Evolutionary conservation across 1,140 invertebrate species (phyloP), one percentile per base, ranked within the genome.

Genomic region (Diorhabda elongata): DNA sequence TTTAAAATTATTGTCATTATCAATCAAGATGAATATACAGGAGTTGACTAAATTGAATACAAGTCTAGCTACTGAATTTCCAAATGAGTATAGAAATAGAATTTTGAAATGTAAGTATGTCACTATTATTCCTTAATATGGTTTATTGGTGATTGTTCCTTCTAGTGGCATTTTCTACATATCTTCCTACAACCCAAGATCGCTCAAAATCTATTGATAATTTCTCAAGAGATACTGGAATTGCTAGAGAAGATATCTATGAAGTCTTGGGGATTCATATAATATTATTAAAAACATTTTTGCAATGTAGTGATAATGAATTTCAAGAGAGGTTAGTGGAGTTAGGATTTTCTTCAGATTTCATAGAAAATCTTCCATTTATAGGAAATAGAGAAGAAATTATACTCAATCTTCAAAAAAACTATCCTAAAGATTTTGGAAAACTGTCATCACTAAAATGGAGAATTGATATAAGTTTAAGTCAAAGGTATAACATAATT

Each of bases 381-480:
- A 26, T 74, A 52, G 69, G 68, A 47, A 74, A 75, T 64, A 64
- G 68, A 57, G 69, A 66, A 57, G 69, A 73, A 65, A 60, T 73
- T 42, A 42, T 70, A 61, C 69, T 43, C 44, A 75, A 71, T 74
- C 71, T 74, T 56, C 68, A 47, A 42, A 52, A 66, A 26, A 67
- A 60, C 59, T 61, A 71, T 59, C 59, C 62, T 26, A 64, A 41
- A 65, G 52, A 71, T 67, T 74, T 75, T 69, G 57, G 67, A 47
- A 75, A 75, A 70, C 56, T 75, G 26, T 67, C 64, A 0, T 70
- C 63, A 43, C 67, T 77, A 52, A 75, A 74, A 52, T 77, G 75
- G 75, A 73, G 71, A 71, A 73, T 77, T 61, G 75, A 77, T 75
- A 74, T 77, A 7, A 77, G 75, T 70, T 72, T 77, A 69, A 64